A percentile compares a stretch with the other conserved stretches of the same genome.
Conservation (phyloP, 2,797 vertebrate genomes). For the Xyrichtys novacula region DNA sequence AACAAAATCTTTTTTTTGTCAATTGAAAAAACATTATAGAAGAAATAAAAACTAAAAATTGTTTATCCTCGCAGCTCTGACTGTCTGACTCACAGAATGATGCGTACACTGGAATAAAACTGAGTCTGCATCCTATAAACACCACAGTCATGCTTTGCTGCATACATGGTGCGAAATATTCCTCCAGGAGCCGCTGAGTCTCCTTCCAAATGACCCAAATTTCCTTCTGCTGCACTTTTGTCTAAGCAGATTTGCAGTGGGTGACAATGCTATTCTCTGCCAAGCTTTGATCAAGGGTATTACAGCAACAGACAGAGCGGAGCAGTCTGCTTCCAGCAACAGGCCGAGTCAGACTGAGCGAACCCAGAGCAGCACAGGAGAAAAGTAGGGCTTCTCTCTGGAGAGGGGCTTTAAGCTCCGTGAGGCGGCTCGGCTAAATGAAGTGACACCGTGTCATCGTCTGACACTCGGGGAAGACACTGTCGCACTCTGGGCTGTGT, state of each 20-base stretch:
- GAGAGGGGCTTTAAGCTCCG: conserved; percentile 55
- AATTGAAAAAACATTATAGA: not conserved
- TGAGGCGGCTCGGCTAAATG: conserved; percentile 50
- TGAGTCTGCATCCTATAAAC: conserved; percentile 21
- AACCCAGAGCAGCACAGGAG: conserved; percentile 43
- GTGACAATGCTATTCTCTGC: conserved; percentile 67
- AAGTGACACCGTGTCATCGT: conserved; percentile 40
- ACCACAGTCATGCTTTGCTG: conserved; percentile 13
- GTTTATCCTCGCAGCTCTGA: conserved; percentile 21
- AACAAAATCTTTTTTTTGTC: too few relatives aligned
- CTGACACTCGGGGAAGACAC: conserved; percentile 22
- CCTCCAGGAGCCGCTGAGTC: conserved; percentile 18
- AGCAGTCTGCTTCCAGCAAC: conserved; percentile 52
- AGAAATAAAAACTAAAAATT: not conserved
- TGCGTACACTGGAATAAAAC: not conserved
- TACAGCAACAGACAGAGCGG: conserved; percentile 48
- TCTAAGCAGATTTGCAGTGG: conserved; percentile 56
- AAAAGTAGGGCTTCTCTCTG: conserved; percentile 71
- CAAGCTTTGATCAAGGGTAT: conserved; percentile 72
- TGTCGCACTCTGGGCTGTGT: not conserved
- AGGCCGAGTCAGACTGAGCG: conserved; percentile 49
- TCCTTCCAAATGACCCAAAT: conserved; percentile 34
- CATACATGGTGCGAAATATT: conserved; percentile 16
- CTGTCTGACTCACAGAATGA: conserved; percentile 3
- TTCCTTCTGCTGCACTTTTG: conserved; percentile 52